Base-by-base conservation (phyloP, 1,140 invertebrate species). In the Caenorhabditis brenneri region DNA sequence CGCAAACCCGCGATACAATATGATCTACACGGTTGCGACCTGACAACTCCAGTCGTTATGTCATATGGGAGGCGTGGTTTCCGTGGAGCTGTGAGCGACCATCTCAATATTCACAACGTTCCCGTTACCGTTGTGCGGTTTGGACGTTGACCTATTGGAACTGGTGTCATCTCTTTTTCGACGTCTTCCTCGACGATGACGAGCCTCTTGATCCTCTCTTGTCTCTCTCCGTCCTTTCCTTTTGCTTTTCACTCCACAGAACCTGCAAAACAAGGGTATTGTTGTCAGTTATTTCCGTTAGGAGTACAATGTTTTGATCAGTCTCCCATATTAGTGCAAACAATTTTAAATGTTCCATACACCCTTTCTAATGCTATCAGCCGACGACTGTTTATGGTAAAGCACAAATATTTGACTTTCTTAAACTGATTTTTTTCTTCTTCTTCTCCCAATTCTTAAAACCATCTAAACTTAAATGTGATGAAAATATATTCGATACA, bases 321-420 rank as follows among this genome's bases (percentile, higher is more conserved):
- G 29, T 42, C 42, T 42, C 36, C 36, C 22, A 31, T 74, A 10
- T 74, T 27, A 46, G 29, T 46, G n/a, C 65, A 74, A 74, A 74
- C 22, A 65, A 31, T n/a, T 19, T 53, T 10, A 58, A 58, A 58
- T 16, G 53, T 58, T 58, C 53, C 24, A 58, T 58, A 27, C 27
- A 16, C 31, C 31, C 22, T 36, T 36, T n/a, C 19, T 15, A 65
- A 5, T 2, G 19, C 58, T 65, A 65, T 65, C 58, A 65, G 58
- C 10, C 27, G n/a, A 22, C 31, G 53, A n/a, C 24, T n/a, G 58
- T 65, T 36, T 36, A 65, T 65, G 65, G 65, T 74, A 42, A 29
- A 42, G 36, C 65, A 74, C 65, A 74, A 74, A 74, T 74, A 74
- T 74, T 74, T 74, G 65, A 24, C 29, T 74, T 74, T 24, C 65